Evolutionary conservation across 2,797 vertebrate species (phyloP).

Genomic region (Carapus acus): DNA sequence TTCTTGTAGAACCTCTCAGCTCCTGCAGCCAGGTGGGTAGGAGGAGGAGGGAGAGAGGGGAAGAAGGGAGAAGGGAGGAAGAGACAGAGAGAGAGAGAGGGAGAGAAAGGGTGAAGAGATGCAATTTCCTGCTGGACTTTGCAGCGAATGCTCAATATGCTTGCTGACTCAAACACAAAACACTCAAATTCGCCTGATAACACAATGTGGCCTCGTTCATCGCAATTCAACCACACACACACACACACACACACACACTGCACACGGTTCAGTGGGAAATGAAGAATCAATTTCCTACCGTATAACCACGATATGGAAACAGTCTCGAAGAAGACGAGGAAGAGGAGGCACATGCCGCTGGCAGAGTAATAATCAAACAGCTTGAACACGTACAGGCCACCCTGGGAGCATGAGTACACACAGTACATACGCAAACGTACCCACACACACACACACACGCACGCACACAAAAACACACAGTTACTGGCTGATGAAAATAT

Average conservation of each 20-base stretch:
- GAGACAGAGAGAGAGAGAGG: too few species aligned
- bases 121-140: conserved; percentile 44
- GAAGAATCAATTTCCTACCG: conserved; percentile 63
- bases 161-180: conserved; percentile 10
- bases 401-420: conserved; percentile 61
- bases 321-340: conserved; percentile 90
- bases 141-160: conserved; percentile 19
- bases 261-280: background rate
- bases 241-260: too few species aligned
- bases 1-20: conserved; percentile 85
- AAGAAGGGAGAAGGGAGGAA: too few species aligned
- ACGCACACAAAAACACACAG: too few species aligned
- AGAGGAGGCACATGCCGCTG: conserved; percentile 90
- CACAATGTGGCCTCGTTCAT: too few species aligned
- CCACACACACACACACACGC: too few species aligned
- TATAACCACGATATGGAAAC: conserved; percentile 90
- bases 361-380: conserved; percentile 93
- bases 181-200: too few species aligned
- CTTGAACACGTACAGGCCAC: conserved; percentile 90
- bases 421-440: background rate
- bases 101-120: too few species aligned
- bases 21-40: conserved; percentile 63
- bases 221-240: too few species aligned
- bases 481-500: too few species aligned
- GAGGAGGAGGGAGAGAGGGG: too few species aligned